A percentile compares a stretch with the other conserved stretches of the same genome.
These are phyloP conservation scores for Leptopilina syphax DNA, from an alignment of 2,888 invertebrate genomes.

Conservation along the genomic window DNA sequence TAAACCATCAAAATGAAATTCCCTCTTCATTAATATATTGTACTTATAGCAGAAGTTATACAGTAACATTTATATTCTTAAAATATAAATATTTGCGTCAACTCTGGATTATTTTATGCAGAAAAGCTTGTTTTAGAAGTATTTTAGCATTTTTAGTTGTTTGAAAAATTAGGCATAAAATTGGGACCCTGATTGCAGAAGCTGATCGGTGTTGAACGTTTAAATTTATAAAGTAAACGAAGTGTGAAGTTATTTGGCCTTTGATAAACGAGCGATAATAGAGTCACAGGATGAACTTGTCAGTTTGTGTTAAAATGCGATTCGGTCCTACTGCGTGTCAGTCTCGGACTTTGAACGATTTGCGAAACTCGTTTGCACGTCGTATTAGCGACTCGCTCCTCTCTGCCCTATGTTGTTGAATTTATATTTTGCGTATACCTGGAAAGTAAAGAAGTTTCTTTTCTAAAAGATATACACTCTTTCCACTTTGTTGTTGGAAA, in stretches of 20 bases:
- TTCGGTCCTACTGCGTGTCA: slow-evolving; percentile 32
- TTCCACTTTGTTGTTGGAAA: background rate
- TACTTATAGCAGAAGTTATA: too few relatives aligned
- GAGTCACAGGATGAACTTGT: slow-evolving; percentile 33
- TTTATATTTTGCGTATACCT: slow-evolving; percentile 21
- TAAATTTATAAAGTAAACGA: slow-evolving; percentile 1
- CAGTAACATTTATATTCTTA: too few relatives aligned
- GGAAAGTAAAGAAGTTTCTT: slow-evolving; percentile 12
- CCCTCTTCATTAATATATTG: too few relatives aligned
- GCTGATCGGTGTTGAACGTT: background rate
- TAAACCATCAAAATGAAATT: background rate
- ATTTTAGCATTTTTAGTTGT: too few relatives aligned
- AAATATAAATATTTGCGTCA: too few relatives aligned
- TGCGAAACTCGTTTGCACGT: slow-evolving; percentile 49
- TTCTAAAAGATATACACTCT: slow-evolving; percentile 13
- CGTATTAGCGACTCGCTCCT: slow-evolving; percentile 42
- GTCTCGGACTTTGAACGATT: slow-evolving; percentile 36
- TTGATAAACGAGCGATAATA: slow-evolving; percentile 37
- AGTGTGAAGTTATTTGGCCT: slow-evolving; percentile 18
- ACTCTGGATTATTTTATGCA: too few relatives aligned
- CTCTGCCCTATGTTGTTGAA: background rate
- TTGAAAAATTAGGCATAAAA: too few relatives aligned
- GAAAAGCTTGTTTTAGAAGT: too few relatives aligned
- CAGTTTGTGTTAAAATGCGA: slow-evolving; percentile 19
- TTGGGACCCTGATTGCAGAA: background rate